Conservation (phyloP, 2,113 vertebrate species). For the Aptenodytes forsteri region DNA sequence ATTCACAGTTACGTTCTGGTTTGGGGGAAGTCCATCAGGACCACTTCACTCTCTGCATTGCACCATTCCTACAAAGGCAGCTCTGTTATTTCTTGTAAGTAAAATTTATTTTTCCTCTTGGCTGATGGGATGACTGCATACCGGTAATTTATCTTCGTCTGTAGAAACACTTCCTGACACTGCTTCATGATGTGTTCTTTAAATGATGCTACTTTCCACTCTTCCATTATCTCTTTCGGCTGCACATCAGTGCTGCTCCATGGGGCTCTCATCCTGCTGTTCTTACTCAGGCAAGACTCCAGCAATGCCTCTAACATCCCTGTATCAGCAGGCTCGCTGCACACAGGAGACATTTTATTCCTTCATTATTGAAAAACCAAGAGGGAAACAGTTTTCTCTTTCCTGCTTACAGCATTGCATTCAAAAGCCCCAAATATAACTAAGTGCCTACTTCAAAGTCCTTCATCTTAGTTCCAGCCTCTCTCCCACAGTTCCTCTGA, state of each 20-base stretch:
- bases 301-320: background rate
- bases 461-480: background rate
- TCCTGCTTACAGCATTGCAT: background rate
- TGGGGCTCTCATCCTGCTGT: background rate
- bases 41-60: background rate
- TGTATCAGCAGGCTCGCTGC: background rate
- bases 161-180: background rate
- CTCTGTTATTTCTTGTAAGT: background rate
- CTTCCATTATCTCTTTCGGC: background rate
- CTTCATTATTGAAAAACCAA: background rate
- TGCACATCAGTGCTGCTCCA: background rate
- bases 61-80: background rate
- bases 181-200: background rate
- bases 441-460: background rate
- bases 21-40: background rate
- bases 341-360: background rate
- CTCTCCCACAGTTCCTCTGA: background rate
- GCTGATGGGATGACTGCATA: background rate
- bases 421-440: background rate
- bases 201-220: background rate
- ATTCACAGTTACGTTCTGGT: rapidly evolving
- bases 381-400: background rate
- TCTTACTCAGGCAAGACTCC: background rate
- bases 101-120: background rate
- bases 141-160: background rate